Evolutionary conservation across 2,888 invertebrate species (phyloP), one percentile per base, ranked within the genome.

Genomic region (Cerastis rubricosa): DNA sequence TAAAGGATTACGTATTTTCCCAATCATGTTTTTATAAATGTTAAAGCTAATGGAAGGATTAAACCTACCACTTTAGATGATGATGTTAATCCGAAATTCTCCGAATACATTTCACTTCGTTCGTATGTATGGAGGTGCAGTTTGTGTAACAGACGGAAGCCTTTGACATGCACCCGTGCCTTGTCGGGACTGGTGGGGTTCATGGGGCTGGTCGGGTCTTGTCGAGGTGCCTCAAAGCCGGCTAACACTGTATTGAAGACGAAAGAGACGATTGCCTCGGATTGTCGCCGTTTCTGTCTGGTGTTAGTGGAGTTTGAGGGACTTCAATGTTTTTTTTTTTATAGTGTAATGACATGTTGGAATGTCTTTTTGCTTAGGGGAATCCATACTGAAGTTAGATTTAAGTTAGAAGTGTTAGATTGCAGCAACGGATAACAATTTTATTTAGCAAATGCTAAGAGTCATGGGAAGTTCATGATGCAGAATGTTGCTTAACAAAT

Each of bases 191-290:
- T 76, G 40, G 35, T 49, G 65, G 74, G 57, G 47, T 14, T 54
- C 57, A 65, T 12, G 66, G 43, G 29, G 22, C 64, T 77, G 19
- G 22, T 22, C 6, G 51, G 29, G 25, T 11, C 43, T 63, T 57
- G 25, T 78, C 71, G 69, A 63, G 69, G 71, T 66, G 71, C 68
- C 77, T 83, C 76, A 83, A 85, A 89, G 85, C 84, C 79, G 19
- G 47, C 64, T 74, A 74, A 82, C 78, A 69, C 76, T 75, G 69
- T 78, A 81, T 74, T 78, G 80, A 54, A 69, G 65, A 40, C 66
- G 59, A 75, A 74, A 74, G 59, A 71, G 82, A 70, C 84, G 82
- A 83, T 85, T 89, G 85, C 76, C 25, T 35, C 59, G 88, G 87
- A 89, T 90, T 86, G 85, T 76, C 76, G 78, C 82, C 72, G 76